These are phyloP conservation scores for Drosophila kokeensis DNA, from an alignment of 2,888 invertebrate species.

Conservation along the genomic window DNA sequence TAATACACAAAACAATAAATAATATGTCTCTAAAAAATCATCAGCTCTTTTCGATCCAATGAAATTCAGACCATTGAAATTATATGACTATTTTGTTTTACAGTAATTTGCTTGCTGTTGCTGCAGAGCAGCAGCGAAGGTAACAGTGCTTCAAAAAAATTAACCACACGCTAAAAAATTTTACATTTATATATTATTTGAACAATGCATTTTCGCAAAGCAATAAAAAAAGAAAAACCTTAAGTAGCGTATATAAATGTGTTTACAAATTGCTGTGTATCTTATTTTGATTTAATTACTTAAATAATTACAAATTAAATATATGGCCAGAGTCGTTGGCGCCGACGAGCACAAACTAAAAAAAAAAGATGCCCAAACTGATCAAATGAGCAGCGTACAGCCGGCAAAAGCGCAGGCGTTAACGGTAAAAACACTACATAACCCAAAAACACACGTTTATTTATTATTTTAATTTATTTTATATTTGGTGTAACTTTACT, in stretches of 20 bases:
- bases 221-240: not conserved
- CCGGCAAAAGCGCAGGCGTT: not conserved
- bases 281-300: not conserved
- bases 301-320: not conserved
- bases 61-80: not conserved
- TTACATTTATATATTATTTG: not conserved
- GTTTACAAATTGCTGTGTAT: not conserved
- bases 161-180: not conserved
- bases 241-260: not conserved
- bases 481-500: not conserved
- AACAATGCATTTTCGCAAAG: not conserved
- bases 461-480: not conserved
- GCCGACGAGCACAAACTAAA: not conserved
- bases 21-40: not conserved
- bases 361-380: too few species aligned
- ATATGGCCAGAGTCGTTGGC: not conserved
- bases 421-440: not conserved
- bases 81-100: conserved; percentile 1
- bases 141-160: not conserved
- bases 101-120: conserved; percentile 2
- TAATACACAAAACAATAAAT: not conserved
- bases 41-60: not conserved
- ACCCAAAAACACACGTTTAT: not conserved
- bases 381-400: not conserved
- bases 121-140: not conserved